phyloP scores from a whole-genome alignment of 2,888 invertebrate species.

The Orthosia gracilis region DNA sequence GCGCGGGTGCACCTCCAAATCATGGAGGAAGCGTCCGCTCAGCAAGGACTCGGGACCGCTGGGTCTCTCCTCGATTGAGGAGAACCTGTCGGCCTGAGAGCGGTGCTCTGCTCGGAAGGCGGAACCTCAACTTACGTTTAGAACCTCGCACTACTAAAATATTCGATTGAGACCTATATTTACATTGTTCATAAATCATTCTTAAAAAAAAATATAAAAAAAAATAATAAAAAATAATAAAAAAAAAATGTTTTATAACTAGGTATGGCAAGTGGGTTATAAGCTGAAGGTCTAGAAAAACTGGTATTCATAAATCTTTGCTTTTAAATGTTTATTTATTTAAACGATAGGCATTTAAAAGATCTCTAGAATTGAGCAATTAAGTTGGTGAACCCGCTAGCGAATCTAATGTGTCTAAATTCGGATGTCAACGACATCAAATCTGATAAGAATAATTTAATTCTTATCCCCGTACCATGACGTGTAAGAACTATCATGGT shows the following conservation, averaged over 20 bases:
- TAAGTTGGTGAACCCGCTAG: neutral
- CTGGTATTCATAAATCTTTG: neutral
- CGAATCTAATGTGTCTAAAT: neutral
- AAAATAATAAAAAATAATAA: too few species aligned
- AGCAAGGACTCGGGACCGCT: too few species aligned
- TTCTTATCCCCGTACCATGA: neutral
- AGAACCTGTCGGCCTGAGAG: too few species aligned
- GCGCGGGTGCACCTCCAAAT: too few species aligned
- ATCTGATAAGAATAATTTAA: neutral
- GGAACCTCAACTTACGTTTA: too few species aligned
- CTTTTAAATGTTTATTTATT: conserved; percentile 1
- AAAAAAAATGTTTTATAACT: neutral
- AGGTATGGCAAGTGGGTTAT: neutral
- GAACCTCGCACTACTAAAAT: too few species aligned
- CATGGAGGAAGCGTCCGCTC: too few species aligned
- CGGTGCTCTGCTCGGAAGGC: too few species aligned
- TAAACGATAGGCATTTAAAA: neutral
- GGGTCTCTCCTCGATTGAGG: too few species aligned
- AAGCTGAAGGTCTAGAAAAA: conserved; percentile 7
- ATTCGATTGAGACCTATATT: too few species aligned
- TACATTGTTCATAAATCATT: neutral
- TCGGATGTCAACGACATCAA: neutral
- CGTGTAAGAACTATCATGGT: too few species aligned
- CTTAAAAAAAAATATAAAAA: too few species aligned
- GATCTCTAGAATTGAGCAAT: neutral